These are phyloP conservation scores for Onychomys leucogaster DNA, from an alignment of 2,797 vertebrate genomes.

Conservation along the genomic window DNA sequence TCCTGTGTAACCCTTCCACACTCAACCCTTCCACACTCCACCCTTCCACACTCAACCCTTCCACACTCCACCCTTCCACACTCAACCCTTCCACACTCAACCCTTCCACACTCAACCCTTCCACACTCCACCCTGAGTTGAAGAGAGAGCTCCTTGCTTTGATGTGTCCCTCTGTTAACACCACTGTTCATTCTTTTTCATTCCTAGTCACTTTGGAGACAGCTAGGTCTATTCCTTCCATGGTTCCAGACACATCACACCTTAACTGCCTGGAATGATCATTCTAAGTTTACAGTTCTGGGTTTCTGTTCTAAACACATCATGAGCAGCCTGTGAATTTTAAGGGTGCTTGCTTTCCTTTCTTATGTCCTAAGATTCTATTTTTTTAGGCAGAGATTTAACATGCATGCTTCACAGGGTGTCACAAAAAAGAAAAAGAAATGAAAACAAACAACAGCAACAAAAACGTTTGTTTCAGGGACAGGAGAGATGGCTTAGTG, in stretches of 20 bases:
- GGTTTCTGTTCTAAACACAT: background rate
- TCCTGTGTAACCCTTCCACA: no score
- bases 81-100: no score
- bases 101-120: no score
- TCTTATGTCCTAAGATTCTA: background rate
- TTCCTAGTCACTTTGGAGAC: background rate
- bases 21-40: background rate
- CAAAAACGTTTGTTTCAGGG: background rate
- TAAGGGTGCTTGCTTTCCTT: background rate
- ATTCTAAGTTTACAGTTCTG: background rate
- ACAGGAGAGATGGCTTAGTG: background rate
- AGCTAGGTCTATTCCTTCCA: background rate
- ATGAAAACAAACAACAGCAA: background rate
- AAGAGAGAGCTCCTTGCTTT: background rate
- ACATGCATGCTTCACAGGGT: background rate
- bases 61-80: no score
- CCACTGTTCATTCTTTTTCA: background rate
- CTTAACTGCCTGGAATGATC: no score
- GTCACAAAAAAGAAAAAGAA: background rate
- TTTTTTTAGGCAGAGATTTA: background rate
- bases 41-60: no score
- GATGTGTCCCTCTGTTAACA: background rate
- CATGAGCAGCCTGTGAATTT: background rate
- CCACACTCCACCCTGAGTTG: background rate
- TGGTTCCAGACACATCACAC: background rate